Evolutionary conservation across 2,888 invertebrate species (phyloP).

Genomic region (Spicauda simplicius): DNA sequence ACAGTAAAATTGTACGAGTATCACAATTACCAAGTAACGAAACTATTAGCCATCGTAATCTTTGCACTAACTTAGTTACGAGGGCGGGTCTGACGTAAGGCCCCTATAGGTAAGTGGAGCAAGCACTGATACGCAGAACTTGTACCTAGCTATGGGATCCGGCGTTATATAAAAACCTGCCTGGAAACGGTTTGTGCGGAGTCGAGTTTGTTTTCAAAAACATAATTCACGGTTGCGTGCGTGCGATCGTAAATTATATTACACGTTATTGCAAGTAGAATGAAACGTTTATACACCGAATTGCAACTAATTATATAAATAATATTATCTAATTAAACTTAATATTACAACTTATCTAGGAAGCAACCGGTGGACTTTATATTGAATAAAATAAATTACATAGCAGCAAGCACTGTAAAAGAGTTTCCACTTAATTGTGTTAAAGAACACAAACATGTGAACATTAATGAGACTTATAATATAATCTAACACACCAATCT

Average conservation of each 20-base stretch:
- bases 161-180: background rate
- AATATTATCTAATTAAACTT: too few species aligned
- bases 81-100: constrained; percentile 23
- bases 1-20: background rate
- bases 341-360: too few species aligned
- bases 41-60: constrained; percentile 20
- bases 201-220: background rate
- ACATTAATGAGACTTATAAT: too few species aligned
- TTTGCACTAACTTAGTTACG: constrained; percentile 20
- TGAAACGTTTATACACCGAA: too few species aligned
- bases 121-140: constrained; percentile 9
- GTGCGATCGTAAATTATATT: background rate
- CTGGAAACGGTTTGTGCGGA: background rate
- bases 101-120: constrained; percentile 22
- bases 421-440: too few species aligned
- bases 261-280: too few species aligned
- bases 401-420: too few species aligned
- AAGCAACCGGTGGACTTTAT: too few species aligned
- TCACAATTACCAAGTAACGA: background rate
- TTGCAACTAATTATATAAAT: too few species aligned
- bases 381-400: too few species aligned
- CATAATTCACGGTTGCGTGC: background rate
- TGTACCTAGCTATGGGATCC: constrained; percentile 1
- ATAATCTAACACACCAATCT: too few species aligned
- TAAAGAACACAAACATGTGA: too few species aligned